phyloP scores from a whole-genome alignment of 1,140 invertebrate species.

The Microplitis demolitor region DNA sequence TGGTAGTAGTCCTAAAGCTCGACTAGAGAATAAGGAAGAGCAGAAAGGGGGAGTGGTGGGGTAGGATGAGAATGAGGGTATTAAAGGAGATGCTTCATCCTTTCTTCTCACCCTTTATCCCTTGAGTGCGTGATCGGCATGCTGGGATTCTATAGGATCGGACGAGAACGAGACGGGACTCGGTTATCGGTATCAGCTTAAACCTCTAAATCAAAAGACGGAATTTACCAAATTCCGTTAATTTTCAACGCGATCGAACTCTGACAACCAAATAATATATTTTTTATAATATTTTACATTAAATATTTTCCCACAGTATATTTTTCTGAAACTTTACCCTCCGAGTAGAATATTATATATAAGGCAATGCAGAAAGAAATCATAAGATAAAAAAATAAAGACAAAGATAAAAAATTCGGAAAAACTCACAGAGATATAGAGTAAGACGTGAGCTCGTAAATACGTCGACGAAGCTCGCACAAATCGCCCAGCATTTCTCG shows the following conservation, averaged over 20 bases:
- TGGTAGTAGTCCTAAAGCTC: too few relatives aligned
- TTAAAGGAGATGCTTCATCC: conserved; percentile 58
- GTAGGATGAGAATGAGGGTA: conserved; percentile 33
- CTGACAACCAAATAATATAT: not conserved
- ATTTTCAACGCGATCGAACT: conserved; percentile 12
- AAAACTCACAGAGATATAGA: conserved; percentile 30
- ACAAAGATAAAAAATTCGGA: conserved; percentile 28
- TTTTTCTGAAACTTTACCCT: too few relatives aligned
- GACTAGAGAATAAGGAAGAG: too few relatives aligned
- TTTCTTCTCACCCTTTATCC: conserved; percentile 27
- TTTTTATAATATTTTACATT: not conserved
- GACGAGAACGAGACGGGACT: conserved; percentile 48
- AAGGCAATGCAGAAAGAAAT: not conserved
- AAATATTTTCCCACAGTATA: too few relatives aligned
- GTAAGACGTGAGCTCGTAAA: conserved; percentile 44
- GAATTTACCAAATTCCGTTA: conserved; percentile 17
- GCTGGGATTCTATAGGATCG: conserved; percentile 46
- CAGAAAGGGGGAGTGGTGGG: too few relatives aligned
- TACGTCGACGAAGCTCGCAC: conserved; percentile 46
- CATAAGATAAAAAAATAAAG: conserved; percentile 1
- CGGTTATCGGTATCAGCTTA: conserved; percentile 42
- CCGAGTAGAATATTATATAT: too few relatives aligned
- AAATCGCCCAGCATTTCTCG: conserved; percentile 44
- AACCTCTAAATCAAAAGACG: conserved; percentile 24
- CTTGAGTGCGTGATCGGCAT: conserved; percentile 56